A percentile compares a stretch with the other conserved stretches of the same genome.
phyloP scores from a whole-genome alignment of 2,888 invertebrate genomes.

The Cenopis cana region DNA sequence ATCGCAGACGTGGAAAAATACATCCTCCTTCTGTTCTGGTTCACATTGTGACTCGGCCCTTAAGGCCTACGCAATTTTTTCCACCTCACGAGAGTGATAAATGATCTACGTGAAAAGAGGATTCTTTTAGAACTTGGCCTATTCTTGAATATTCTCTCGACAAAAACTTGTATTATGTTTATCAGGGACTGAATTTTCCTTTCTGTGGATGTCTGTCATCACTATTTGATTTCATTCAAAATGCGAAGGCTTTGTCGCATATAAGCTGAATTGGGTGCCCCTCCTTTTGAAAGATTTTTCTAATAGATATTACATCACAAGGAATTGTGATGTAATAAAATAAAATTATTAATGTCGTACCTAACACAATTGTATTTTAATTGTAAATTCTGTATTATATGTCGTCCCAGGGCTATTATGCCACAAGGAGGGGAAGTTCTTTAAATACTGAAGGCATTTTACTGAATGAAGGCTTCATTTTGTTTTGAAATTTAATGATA shows the following conservation, averaged over 20 bases:
- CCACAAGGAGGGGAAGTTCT: too few relatives aligned
- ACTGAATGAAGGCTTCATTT: too few relatives aligned
- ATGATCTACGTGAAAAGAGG: slow-evolving; percentile 68
- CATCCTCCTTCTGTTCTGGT: slow-evolving; percentile 1
- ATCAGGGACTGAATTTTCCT: slow-evolving; percentile 39
- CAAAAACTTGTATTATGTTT: slow-evolving; percentile 44
- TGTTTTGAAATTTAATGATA: too few relatives aligned
- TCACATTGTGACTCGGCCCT: slow-evolving; percentile 51
- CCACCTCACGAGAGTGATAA: slow-evolving; percentile 68
- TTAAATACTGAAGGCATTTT: too few relatives aligned
- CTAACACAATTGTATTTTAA: too few relatives aligned
- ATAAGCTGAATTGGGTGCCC: too few relatives aligned
- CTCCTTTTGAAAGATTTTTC: too few relatives aligned
- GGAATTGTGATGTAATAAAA: too few relatives aligned
- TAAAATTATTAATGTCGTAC: too few relatives aligned
- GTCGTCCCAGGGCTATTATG: too few relatives aligned
- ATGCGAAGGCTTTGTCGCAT: background rate
- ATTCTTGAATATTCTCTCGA: slow-evolving; percentile 46
- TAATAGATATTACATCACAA: too few relatives aligned
- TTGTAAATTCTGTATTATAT: too few relatives aligned
- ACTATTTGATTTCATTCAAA: slow-evolving; percentile 22
- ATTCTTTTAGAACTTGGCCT: slow-evolving; percentile 60
- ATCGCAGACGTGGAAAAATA: background rate
- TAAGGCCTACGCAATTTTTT: slow-evolving; percentile 69
- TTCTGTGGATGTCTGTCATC: slow-evolving; percentile 26